Evolutionary conservation across 2,888 invertebrate genomes (phyloP).

Genomic region (Torymus texanus): DNA sequence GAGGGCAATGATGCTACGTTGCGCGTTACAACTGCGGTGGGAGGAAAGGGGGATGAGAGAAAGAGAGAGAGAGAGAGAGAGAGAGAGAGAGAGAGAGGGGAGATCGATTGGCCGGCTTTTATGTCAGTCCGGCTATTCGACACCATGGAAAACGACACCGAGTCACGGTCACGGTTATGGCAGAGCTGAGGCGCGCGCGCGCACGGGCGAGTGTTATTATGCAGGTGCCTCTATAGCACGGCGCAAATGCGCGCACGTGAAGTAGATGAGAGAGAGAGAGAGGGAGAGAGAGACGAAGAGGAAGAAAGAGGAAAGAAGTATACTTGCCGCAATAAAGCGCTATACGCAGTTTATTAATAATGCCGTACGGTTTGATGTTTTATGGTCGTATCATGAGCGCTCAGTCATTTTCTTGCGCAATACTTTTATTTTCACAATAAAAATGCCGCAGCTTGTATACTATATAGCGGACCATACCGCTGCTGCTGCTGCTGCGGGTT

Average conservation of each 20-base stretch:
- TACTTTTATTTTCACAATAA: slow-evolving; percentile 70
- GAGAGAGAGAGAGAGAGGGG: background rate
- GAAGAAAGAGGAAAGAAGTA: slow-evolving; percentile 47
- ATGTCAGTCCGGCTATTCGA: slow-evolving; percentile 56
- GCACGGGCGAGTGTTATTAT: slow-evolving; percentile 4
- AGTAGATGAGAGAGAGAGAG: no score
- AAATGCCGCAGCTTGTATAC: slow-evolving; percentile 42
- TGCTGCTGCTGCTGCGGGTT: background rate
- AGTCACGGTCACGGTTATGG: slow-evolving; percentile 62
- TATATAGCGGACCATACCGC: no score
- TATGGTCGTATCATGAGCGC: slow-evolving; percentile 67
- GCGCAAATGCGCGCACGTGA: slow-evolving; percentile 6
- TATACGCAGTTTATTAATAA: slow-evolving; percentile 71
- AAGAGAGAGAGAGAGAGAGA: no score
- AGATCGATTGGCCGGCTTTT: slow-evolving; percentile 56
- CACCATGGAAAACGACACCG: slow-evolving; percentile 58
- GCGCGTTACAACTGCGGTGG: background rate
- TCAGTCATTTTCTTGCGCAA: slow-evolving; percentile 70
- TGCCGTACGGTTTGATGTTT: slow-evolving; percentile 68
- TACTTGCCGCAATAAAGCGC: slow-evolving; percentile 67
- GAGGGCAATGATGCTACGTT: background rate
- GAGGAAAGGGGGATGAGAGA: no score
- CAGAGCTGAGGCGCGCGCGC: slow-evolving; percentile 27
- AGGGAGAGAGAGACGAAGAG: no score
- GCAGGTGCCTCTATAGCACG: slow-evolving; percentile 46